Conservation (phyloP, 2,113 vertebrate species). For the Hemicordylus capensis region DNA sequence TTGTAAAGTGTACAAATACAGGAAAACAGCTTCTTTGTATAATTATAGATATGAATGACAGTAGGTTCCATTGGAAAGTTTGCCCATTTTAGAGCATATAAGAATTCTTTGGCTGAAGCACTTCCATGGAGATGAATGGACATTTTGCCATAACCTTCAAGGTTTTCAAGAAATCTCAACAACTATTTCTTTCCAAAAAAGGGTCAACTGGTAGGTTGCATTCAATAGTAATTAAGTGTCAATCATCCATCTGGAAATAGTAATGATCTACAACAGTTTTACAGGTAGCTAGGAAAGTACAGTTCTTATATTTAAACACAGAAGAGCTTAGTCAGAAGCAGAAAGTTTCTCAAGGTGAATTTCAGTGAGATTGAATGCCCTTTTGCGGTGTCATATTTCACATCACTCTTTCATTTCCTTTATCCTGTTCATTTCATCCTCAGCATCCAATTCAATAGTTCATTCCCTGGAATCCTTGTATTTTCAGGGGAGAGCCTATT, state of each 20-base stretch:
- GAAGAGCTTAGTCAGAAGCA: slow-evolving; percentile 22
- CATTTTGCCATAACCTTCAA: neutral
- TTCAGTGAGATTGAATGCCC: slow-evolving; percentile 20
- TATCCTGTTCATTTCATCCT: neutral
- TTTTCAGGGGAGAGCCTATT: slow-evolving; percentile 6
- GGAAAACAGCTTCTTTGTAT: neutral
- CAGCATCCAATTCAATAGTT: neutral
- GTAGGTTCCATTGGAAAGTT: neutral
- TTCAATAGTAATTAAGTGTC: slow-evolving; percentile 32
- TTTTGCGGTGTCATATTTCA: slow-evolving; percentile 12
- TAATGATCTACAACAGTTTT: slow-evolving; percentile 42
- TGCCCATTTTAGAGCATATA: neutral
- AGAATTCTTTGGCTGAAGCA: neutral
- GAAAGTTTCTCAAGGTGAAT: slow-evolving; percentile 29
- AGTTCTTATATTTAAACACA: slow-evolving; percentile 34
- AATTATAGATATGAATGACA: slow-evolving; percentile 10
- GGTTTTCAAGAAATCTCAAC: neutral
- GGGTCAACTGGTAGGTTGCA: neutral
- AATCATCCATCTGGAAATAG: slow-evolving; percentile 33
- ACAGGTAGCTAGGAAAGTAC: slow-evolving; percentile 36
- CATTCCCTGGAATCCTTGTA: neutral
- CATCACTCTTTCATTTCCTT: neutral
- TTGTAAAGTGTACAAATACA: slow-evolving; percentile 16
- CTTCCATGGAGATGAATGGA: slow-evolving; percentile 11
- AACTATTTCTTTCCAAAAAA: slow-evolving; percentile 39